Evolutionary conservation across 2,113 vertebrate genomes (phyloP), one percentile per base, ranked within the genome.

Genomic region (Hippocampus comes): DNA sequence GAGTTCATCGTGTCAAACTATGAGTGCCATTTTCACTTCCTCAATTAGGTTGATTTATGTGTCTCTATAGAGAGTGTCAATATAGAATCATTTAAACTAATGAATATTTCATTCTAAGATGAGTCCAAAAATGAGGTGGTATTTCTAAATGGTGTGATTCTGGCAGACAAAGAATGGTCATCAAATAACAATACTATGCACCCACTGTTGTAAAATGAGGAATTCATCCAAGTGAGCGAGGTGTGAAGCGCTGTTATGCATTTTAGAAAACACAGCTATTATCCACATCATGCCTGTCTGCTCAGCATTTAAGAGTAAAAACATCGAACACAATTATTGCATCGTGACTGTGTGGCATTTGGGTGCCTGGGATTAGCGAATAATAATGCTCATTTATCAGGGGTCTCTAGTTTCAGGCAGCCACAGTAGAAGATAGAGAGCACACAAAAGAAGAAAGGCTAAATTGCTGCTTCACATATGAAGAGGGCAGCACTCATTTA

Each of bases 361-460:
- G 41, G 64, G 73, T 27, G 70, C 15, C 55, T 9, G 65, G 11
- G 2, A 48, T 49, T 76, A 56, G 63, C 5, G 34, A 38, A 38
- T 64, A 43, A 46, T 61, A 56, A 67, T 23, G 73, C 65, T 63
- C 63, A 75, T 43, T 46, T 56, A 48, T 23, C 49, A 63, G 46
- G 23, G 65, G 60, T 55, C 68, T 75, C 75, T 61, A 60, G 67
- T 63, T 70, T 42, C 34, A 64, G 73, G 68, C n/a, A 41, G 38
- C 55, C 69, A 76, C 56, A 57, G 66, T 85, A 77, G 63, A 27
- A 65, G 65, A 84, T 82, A 85, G 76, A 48, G 60, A 68, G 80
- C 80, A 78, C 80, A 80, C 57, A 63, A n/a, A 63, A 82, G 79
- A 84, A 88, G 80, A 79, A 83, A 84, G 82, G 74, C 72, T 65